Percentiles rank a stretch among this genome's conserved stretches.
phyloP scores from a whole-genome alignment of 2,888 invertebrate species.

The Phyllotreta cruciferae region DNA sequence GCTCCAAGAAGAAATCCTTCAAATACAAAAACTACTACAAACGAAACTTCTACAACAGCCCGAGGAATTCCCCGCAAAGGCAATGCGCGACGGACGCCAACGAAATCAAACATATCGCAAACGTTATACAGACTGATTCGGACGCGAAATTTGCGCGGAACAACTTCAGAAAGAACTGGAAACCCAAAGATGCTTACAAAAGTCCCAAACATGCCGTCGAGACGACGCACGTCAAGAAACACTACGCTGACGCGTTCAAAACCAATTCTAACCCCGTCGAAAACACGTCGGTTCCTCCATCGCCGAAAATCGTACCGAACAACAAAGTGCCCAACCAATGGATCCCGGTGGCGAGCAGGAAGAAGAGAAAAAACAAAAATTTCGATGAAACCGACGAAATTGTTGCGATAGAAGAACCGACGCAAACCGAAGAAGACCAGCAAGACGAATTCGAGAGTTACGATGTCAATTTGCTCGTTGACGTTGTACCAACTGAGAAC shows the following conservation, averaged over 20 bases:
- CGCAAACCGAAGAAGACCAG: slow-evolving; percentile 32
- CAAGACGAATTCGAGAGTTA: slow-evolving; percentile 50
- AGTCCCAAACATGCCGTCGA: slow-evolving; percentile 29
- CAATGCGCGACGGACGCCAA: slow-evolving; percentile 18
- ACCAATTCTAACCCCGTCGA: slow-evolving; percentile 14
- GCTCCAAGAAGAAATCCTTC: slow-evolving; percentile 31
- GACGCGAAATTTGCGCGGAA: slow-evolving; percentile 23
- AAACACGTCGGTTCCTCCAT: slow-evolving; percentile 1
- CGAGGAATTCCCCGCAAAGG: slow-evolving; percentile 39
- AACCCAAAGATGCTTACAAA: slow-evolving; percentile 28
- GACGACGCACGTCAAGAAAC: slow-evolving; percentile 31
- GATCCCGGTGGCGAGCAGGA: slow-evolving; percentile 58
- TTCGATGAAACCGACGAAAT: slow-evolving; percentile 44
- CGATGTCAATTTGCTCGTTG: slow-evolving; percentile 50
- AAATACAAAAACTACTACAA: slow-evolving; percentile 40
- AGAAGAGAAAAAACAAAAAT: slow-evolving; percentile 56
- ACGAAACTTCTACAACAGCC: slow-evolving; percentile 41
- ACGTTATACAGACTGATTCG: slow-evolving; percentile 10
- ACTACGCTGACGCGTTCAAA: slow-evolving; percentile 37
- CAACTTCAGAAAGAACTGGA: slow-evolving; percentile 42
- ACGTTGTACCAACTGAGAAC: slow-evolving; percentile 46
- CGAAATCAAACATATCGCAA: slow-evolving; percentile 18
- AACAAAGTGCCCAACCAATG: slow-evolving; percentile 50
- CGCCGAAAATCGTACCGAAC: slow-evolving; percentile 8
- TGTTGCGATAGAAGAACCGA: slow-evolving; percentile 17